Evolutionary conservation across 2,797 vertebrate species (phyloP).

Genomic region (Xyrichtys novacula): DNA sequence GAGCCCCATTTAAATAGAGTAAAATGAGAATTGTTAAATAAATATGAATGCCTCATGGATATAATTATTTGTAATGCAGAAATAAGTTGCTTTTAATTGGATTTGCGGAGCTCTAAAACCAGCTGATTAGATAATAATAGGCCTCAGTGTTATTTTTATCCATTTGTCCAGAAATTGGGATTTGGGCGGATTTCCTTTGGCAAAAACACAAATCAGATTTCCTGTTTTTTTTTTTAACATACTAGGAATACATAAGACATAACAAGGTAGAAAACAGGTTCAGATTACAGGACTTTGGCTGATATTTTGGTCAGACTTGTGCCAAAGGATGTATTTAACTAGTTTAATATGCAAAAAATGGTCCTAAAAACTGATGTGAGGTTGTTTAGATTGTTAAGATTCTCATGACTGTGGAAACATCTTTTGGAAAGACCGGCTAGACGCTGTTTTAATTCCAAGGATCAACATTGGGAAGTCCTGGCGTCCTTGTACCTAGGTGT

Average conservation of each 20-base stretch:
- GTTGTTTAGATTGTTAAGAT: constrained; percentile 5
- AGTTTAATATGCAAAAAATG: constrained; percentile 33
- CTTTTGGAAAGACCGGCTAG: constrained; percentile 14
- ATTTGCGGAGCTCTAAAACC: constrained; percentile 10
- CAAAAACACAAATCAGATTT: constrained; percentile 58
- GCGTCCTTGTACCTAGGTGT: constrained; percentile 3
- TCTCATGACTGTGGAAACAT: constrained; percentile 1
- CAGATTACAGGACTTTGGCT: constrained; percentile 46
- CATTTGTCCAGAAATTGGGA: constrained; percentile 53
- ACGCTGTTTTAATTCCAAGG: neutral
- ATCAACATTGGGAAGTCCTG: neutral
- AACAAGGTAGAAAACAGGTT: constrained; percentile 49
- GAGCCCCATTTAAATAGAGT: no score
- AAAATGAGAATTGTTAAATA: neutral
- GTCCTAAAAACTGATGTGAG: constrained; percentile 25
- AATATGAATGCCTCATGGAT: constrained; percentile 17
- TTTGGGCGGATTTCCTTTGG: constrained; percentile 60
- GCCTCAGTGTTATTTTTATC: constrained; percentile 37
- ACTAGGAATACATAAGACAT: constrained; percentile 53
- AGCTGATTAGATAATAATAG: constrained; percentile 36
- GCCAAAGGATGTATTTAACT: constrained; percentile 40
- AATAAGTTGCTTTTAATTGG: constrained; percentile 26
- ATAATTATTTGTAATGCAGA: constrained; percentile 30
- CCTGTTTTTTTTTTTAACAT: constrained; percentile 56
- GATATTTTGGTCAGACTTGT: constrained; percentile 40